Conservation (phyloP, 2,888 invertebrate species). For the Xylophagus ater region DNA sequence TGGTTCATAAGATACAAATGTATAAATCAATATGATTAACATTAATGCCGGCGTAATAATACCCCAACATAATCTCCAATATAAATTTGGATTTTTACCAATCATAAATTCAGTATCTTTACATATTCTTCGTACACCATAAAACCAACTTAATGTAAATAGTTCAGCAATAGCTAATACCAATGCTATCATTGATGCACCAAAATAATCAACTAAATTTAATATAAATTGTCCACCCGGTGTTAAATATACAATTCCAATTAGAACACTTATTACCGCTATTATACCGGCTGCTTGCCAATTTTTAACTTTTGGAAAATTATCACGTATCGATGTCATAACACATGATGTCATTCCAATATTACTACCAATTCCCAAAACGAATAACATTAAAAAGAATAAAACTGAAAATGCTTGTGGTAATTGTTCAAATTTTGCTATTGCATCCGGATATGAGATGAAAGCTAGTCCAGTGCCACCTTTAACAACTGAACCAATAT, state of each 20-base stretch:
- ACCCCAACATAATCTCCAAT: constrained; percentile 75
- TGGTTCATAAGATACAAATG: constrained; percentile 49
- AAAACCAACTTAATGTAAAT: constrained; percentile 60
- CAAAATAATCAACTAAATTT: constrained; percentile 61
- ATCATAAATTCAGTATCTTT: constrained; percentile 74
- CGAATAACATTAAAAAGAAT: constrained; percentile 47
- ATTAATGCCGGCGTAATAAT: constrained; percentile 60
- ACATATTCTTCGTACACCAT: constrained; percentile 55
- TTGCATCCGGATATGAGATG: constrained; percentile 48
- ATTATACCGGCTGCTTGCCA: constrained; percentile 45
- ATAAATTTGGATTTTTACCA: constrained; percentile 51
- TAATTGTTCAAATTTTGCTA: constrained; percentile 42
- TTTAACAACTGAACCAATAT: constrained; percentile 42
- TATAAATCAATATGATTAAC: constrained; percentile 59
- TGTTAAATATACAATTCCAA: constrained; percentile 52
- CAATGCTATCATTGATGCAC: constrained; percentile 63
- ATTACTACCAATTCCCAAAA: constrained; percentile 44
- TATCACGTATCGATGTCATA: constrained; percentile 41
- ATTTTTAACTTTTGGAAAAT: constrained; percentile 37
- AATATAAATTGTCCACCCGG: constrained; percentile 64
- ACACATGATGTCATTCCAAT: constrained; percentile 41
- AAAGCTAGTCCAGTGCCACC: constrained; percentile 46
- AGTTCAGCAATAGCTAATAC: constrained; percentile 55
- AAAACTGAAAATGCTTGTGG: constrained; percentile 47
- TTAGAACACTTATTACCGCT: constrained; percentile 41